phyloP scores from a whole-genome alignment of 1,140 invertebrate genomes.

The Steinernema feltiae region DNA sequence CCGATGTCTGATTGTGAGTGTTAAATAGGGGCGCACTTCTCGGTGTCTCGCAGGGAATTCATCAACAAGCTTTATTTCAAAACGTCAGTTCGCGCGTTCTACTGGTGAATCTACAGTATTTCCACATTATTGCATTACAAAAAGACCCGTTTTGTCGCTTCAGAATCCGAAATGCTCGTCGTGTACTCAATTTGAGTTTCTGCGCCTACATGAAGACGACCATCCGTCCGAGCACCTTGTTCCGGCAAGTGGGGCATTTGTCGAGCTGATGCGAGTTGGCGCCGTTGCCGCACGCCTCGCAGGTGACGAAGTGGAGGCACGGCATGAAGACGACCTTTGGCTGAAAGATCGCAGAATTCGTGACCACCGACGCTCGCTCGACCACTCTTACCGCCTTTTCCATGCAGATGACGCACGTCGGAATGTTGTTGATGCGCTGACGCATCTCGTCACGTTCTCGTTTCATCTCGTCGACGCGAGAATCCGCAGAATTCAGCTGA shows the following conservation, averaged over 20 bases:
- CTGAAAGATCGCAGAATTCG: not conserved
- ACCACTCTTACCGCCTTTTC: not conserved
- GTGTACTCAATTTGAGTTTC: not conserved
- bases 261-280: conserved; percentile 4
- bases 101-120: too few species aligned
- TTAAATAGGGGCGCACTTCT: too few species aligned
- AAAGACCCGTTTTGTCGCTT: not conserved
- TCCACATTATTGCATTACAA: too few species aligned
- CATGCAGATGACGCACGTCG: conserved; percentile 4
- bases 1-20: too few species aligned
- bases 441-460: not conserved
- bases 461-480: not conserved
- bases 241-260: not conserved
- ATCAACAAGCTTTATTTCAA: too few species aligned
- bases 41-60: too few species aligned
- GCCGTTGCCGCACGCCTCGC: not conserved
- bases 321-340: not conserved
- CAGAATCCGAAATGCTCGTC: conserved; percentile 3
- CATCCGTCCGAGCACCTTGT: not conserved
- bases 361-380: not conserved
- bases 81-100: too few species aligned
- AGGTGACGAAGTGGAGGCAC: not conserved
- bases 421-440: conserved; percentile 12
- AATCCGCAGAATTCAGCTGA: not conserved
- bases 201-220: not conserved